phyloP scores from a whole-genome alignment of 2,113 vertebrate species.

The Hemibagrus wyckioides region DNA sequence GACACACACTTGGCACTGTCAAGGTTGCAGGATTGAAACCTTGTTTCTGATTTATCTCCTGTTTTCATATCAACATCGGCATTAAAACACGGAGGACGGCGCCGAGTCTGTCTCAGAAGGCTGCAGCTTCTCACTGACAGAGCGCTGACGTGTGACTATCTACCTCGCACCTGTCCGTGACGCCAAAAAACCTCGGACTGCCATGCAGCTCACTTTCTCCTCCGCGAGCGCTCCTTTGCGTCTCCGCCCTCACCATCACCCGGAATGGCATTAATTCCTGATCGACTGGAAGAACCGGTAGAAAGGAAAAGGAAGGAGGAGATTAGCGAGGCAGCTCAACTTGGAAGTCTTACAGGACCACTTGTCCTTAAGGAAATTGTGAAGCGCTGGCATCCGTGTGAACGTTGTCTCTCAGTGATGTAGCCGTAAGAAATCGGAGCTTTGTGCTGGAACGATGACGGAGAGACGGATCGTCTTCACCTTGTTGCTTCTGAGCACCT shows the following conservation, averaged over 20 bases:
- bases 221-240: not conserved
- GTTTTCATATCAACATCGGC: conserved; percentile 62
- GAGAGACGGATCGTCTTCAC: conserved; percentile 66
- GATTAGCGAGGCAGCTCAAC: conserved; percentile 56
- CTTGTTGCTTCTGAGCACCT: conserved; percentile 74
- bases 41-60: conserved; percentile 72
- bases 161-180: conserved; percentile 61
- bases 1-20: conserved; percentile 68
- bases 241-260: not conserved
- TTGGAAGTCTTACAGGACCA: conserved; percentile 51
- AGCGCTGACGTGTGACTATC: conserved; percentile 64
- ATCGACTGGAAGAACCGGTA: conserved; percentile 24
- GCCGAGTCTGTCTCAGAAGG: conserved; percentile 1
- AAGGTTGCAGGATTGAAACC: conserved; percentile 71
- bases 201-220: conserved; percentile 38
- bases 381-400: not conserved
- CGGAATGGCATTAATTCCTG: conserved; percentile 18
- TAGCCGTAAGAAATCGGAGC: conserved; percentile 51
- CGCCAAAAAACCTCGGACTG: conserved; percentile 20
- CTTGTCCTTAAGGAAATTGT: conserved; percentile 44
- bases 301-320: conserved; percentile 17
- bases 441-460: conserved; percentile 72
- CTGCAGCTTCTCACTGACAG: conserved; percentile 45
- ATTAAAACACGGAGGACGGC: not conserved
- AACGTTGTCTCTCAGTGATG: conserved; percentile 26